Conservation (phyloP, 1,140 invertebrate genomes). For the Penaeus chinensis region DNA sequence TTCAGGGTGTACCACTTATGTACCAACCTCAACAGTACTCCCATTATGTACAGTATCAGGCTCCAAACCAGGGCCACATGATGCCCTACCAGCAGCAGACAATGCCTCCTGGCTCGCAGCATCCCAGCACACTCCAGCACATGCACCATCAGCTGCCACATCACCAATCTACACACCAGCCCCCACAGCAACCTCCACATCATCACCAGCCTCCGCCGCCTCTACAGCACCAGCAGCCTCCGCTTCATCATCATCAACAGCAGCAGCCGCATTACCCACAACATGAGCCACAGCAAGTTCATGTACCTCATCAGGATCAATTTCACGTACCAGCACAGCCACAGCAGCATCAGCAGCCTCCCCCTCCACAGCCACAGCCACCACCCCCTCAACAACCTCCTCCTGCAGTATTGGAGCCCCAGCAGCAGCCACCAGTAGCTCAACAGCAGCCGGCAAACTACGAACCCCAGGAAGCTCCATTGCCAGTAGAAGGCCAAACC, state of each 20-base stretch:
- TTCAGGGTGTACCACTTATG: slow-evolving; percentile 52
- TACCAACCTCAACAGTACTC: slow-evolving; percentile 41
- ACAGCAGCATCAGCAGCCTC: slow-evolving; percentile 8
- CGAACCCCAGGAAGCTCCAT: too few species aligned
- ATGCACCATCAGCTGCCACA: slow-evolving; percentile 42
- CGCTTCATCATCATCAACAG: slow-evolving; percentile 6
- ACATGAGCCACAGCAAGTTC: not conserved
- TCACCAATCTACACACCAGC: slow-evolving; percentile 26
- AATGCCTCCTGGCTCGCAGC: slow-evolving; percentile 26
- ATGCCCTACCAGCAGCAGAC: slow-evolving; percentile 37
- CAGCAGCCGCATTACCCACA: not conserved
- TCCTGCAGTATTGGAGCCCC: too few species aligned
- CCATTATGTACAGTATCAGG: slow-evolving; percentile 51
- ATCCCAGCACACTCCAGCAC: slow-evolving; percentile 46
- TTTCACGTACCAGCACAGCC: slow-evolving; percentile 22
- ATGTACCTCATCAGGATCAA: slow-evolving; percentile 33
- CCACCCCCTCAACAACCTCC: too few species aligned
- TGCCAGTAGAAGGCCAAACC: too few species aligned
- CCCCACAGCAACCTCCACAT: slow-evolving; percentile 13
- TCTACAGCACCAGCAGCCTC: slow-evolving; percentile 7
- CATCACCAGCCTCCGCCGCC: slow-evolving; percentile 36
- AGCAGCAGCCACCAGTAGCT: too few species aligned
- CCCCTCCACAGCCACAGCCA: slow-evolving; percentile 20
- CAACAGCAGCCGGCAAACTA: too few species aligned
- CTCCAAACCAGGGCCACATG: slow-evolving; percentile 18